Percentiles rank a stretch among this genome's conserved stretches.
Conservation (phyloP, 2,888 invertebrate species). For the Ischnura elegans region DNA sequence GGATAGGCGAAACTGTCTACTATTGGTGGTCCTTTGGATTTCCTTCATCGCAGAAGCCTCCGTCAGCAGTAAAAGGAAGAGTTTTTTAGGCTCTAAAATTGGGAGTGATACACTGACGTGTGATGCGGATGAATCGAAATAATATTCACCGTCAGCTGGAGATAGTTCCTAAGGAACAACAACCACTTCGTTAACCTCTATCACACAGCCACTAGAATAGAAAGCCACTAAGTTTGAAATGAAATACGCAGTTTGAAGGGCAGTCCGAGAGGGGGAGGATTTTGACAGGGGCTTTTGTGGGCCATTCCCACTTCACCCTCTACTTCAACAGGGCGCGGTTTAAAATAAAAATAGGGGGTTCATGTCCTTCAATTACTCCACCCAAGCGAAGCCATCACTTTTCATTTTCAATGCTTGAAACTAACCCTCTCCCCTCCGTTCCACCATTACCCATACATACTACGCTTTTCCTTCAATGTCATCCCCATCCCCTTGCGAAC, state of each 20-base stretch:
- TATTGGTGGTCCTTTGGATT: too few species aligned
- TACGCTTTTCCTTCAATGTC: background rate
- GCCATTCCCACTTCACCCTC: background rate
- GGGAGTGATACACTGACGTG: background rate
- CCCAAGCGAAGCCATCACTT: conserved; percentile 11
- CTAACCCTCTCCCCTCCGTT: background rate
- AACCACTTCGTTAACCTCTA: conserved; percentile 28
- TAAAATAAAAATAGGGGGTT: background rate
- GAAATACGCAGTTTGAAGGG: too few species aligned
- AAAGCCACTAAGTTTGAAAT: too few species aligned
- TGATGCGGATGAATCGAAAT: conserved; percentile 23
- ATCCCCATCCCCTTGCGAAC: background rate
- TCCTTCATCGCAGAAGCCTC: too few species aligned
- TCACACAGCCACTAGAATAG: too few species aligned
- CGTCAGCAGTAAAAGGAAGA: too few species aligned
- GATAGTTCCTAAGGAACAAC: conserved; percentile 44
- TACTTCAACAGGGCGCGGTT: too few species aligned
- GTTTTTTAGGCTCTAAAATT: too few species aligned
- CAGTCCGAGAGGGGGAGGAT: too few species aligned
- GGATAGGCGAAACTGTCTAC: too few species aligned
- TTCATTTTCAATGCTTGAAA: background rate
- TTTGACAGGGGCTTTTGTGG: too few species aligned
- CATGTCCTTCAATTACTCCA: background rate
- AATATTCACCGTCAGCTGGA: conserved; percentile 55
- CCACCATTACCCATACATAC: background rate